Evolutionary conservation across 2,797 vertebrate species (phyloP), one percentile per base, ranked within the genome.

Genomic region (Semaprochilodus insignis): DNA sequence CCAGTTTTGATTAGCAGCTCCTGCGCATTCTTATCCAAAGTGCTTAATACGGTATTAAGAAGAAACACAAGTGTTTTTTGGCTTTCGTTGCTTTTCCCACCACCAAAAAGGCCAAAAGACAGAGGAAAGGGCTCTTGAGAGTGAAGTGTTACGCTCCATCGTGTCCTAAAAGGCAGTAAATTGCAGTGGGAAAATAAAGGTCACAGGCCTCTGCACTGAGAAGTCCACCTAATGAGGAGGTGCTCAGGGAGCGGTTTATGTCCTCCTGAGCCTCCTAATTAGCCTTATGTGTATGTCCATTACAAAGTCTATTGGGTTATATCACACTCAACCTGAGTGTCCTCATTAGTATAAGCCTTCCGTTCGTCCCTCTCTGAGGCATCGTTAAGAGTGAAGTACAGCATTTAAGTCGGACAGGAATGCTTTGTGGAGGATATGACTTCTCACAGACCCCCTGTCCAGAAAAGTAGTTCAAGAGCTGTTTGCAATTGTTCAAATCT

Each of bases 221-320:
- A 59, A 72, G 67, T 44, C 80, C 44, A 62, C 8, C 65, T 80
- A 82, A 82, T 82, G 77, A 82, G 72, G 19, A 44, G 59, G 59
- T 80, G 79, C 74, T 79, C 59, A 60, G 34, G 72, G 70, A 66
- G 74, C 55, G 34, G 51, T 69, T 69, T 51, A 78, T 31, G 60
- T 60, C 13, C 44, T 82, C 71, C 55, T 59, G 65, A 67, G 59
- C 44, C 60, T 82, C 31, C 40, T 71, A 77, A 81, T 86, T 81
- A 79, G 55, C 69, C 75, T 10, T 51, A 23, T 48, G 67, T 70
- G 21, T 40, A 6, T 23, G 31, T 65, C 63, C 40, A 70, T 44
- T 48, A 48, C 6, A 48, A 3, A 23, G 40, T 23, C 34, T 44
- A n/a, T 17, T 72, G 21, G 21, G 36, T n/a, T 14, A 6, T 65